These are phyloP conservation scores for Pogonocherus hispidulus DNA, from an alignment of 2,888 invertebrate species.

Conservation along the genomic window DNA sequence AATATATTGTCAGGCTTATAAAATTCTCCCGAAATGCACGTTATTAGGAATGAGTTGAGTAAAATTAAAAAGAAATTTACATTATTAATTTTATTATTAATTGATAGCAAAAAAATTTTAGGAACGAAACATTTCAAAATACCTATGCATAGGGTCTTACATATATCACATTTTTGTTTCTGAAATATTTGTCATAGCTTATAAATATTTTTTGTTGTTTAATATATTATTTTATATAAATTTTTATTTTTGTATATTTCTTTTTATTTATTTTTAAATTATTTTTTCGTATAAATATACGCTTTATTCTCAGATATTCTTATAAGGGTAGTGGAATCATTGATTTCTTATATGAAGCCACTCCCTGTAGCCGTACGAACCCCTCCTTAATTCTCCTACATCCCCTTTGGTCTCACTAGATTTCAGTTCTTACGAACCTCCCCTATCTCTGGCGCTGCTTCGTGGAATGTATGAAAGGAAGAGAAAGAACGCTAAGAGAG, in stretches of 20 bases:
- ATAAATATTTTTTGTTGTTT: too few species aligned
- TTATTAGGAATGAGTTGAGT: too few species aligned
- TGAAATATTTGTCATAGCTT: too few species aligned
- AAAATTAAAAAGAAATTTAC: too few species aligned
- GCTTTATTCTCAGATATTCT: constrained; percentile 52
- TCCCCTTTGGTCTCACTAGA: constrained; percentile 47
- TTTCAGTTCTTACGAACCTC: constrained; percentile 50
- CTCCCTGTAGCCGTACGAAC: constrained; percentile 58
- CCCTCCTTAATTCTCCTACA: constrained; percentile 59
- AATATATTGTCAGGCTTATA: too few species aligned
- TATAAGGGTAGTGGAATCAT: constrained; percentile 61
- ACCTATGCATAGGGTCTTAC: too few species aligned
- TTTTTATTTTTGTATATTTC: constrained; percentile 5
- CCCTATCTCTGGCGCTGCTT: constrained; percentile 43
- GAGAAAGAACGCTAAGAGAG: constrained; percentile 42
- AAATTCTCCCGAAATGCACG: too few species aligned
- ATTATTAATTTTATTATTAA: too few species aligned
- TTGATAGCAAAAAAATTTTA: too few species aligned
- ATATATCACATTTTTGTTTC: too few species aligned
- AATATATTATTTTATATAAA: too few species aligned
- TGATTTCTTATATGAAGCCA: constrained; percentile 66
- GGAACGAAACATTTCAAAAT: too few species aligned
- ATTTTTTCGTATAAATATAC: constrained; percentile 24
- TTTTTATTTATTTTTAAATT: constrained; percentile 24
- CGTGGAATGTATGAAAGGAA: constrained; percentile 45